A percentile compares a stretch with the other conserved stretches of the same genome.
phyloP scores from a whole-genome alignment of 2,888 invertebrate genomes.

The Alitta virens region DNA sequence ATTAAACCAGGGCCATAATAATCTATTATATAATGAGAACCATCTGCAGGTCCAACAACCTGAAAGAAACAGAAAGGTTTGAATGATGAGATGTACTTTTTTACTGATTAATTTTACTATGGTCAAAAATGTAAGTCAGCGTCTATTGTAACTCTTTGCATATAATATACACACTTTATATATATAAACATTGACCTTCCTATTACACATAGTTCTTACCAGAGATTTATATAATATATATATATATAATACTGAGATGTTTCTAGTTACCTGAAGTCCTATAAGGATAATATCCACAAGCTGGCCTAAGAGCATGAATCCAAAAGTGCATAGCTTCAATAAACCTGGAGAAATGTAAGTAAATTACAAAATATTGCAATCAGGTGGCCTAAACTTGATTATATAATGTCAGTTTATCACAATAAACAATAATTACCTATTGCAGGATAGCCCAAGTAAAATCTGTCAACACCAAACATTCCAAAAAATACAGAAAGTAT shows the following conservation, averaged over 20 bases:
- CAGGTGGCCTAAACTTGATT: too few species aligned
- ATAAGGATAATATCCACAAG: constrained; percentile 91
- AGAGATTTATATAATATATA: not conserved
- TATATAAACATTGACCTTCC: too few species aligned
- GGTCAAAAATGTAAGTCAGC: too few species aligned
- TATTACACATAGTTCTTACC: too few species aligned
- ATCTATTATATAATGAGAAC: constrained; percentile 88
- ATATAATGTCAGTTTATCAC: too few species aligned
- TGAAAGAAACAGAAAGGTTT: constrained; percentile 25
- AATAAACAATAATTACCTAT: constrained; percentile 62
- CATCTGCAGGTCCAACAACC: constrained; percentile 86
- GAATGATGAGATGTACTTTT: not conserved
- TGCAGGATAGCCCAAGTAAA: constrained; percentile 97
- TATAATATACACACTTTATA: too few species aligned
- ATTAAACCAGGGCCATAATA: constrained; percentile 87
- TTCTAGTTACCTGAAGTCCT: constrained; percentile 73
- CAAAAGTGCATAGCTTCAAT: constrained; percentile 90
- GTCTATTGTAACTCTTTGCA: too few species aligned
- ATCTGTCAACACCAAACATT: constrained; percentile 95
- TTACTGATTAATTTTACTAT: too few species aligned
- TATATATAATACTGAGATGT: not conserved
- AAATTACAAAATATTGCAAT: too few species aligned
- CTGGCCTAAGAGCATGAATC: constrained; percentile 93
- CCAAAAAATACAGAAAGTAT: constrained; percentile 93
- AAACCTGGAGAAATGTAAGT: constrained; percentile 61